phyloP scores from a whole-genome alignment of 1,140 invertebrate species.

The Whitmania pigra region DNA sequence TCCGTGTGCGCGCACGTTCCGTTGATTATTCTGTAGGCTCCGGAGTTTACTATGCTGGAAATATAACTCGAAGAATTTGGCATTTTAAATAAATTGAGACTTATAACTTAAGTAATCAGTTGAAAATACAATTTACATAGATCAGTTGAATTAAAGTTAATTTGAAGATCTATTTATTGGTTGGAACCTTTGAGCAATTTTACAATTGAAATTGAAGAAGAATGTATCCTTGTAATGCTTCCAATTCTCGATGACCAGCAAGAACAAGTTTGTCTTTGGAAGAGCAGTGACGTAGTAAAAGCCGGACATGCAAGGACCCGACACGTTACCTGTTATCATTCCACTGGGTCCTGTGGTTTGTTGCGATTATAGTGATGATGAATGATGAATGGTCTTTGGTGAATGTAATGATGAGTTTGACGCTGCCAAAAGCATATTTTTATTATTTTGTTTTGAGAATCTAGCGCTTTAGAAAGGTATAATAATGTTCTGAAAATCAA shows the following conservation, averaged over 20 bases:
- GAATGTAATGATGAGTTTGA: neutral
- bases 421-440: too few species aligned
- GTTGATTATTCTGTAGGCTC: slow-evolving; percentile 43
- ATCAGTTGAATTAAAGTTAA: too few species aligned
- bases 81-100: neutral
- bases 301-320: slow-evolving; percentile 44
- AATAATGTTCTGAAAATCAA: neutral
- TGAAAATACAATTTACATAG: too few species aligned
- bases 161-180: too few species aligned
- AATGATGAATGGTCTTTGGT: neutral
- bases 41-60: slow-evolving; percentile 42
- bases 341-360: slow-evolving; percentile 35
- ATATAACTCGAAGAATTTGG: neutral
- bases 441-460: too few species aligned
- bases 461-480: neutral
- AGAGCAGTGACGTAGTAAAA: slow-evolving; percentile 44
- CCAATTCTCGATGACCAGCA: slow-evolving; percentile 45
- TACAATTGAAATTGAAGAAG: slow-evolving; percentile 46
- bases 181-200: slow-evolving; percentile 39
- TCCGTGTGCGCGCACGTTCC: slow-evolving; percentile 43
- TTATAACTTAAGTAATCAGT: neutral
- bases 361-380: neutral
- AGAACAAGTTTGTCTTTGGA: slow-evolving; percentile 43
- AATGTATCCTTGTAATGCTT: slow-evolving; percentile 33
- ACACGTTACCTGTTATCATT: slow-evolving; percentile 44